phyloP scores from a whole-genome alignment of 2,888 invertebrate genomes.

The Tenthredo scrophulariae region DNA sequence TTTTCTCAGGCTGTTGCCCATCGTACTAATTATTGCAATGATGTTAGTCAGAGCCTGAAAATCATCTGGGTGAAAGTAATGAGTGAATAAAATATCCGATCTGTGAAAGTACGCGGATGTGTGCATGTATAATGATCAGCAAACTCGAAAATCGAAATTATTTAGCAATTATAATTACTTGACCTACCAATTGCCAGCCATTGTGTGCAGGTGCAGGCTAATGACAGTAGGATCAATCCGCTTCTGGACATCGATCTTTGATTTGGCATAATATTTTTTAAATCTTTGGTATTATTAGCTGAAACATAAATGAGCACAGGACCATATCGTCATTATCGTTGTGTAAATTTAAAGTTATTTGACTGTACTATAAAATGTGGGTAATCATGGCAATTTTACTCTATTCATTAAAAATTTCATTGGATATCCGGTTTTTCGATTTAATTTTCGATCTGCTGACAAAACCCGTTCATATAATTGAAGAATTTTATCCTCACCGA shows the following conservation, averaged over 20 bases:
- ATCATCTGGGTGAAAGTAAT: constrained; percentile 11
- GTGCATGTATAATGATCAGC: neutral
- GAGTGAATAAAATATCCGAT: neutral
- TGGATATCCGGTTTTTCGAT: neutral
- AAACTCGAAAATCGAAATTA: neutral
- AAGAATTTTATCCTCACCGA: neutral
- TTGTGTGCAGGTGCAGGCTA: constrained; percentile 59
- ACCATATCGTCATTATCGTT: neutral
- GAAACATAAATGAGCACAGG: constrained; percentile 59
- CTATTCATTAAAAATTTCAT: neutral
- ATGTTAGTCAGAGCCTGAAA: neutral
- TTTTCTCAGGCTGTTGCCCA: neutral
- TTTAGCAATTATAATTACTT: neutral
- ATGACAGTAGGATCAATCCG: constrained; percentile 63
- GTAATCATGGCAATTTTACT: neutral
- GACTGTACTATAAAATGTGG: neutral
- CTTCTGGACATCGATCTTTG: constrained; percentile 67
- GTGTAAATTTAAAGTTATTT: neutral
- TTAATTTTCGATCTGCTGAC: neutral
- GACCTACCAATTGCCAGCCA: constrained; percentile 65
- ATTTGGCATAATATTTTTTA: constrained; percentile 72
- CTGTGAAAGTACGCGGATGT: neutral
- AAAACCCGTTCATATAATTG: neutral
- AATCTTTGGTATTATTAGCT: constrained; percentile 66
- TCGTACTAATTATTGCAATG: neutral